Evolutionary conservation across 2,888 invertebrate genomes (phyloP).

Genomic region (Nasonovia ribisnigri): DNA sequence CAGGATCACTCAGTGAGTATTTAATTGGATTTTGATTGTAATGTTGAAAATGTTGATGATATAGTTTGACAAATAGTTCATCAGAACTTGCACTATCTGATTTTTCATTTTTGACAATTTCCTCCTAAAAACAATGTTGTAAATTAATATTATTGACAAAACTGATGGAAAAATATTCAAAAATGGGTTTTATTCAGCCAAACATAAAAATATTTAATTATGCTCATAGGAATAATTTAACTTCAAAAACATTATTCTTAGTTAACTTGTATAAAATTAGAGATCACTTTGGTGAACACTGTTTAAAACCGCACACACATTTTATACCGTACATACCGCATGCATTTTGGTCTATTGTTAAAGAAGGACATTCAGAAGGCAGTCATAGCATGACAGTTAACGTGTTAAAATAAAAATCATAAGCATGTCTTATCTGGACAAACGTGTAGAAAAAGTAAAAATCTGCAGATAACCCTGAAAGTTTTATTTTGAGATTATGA

Average conservation of each 20-base stretch:
- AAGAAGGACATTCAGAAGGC: too few relatives aligned
- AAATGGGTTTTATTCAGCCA: too few relatives aligned
- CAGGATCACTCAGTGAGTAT: constrained; percentile 40
- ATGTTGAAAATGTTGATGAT: constrained; percentile 51
- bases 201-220: too few relatives aligned
- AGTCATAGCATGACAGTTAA: too few relatives aligned
- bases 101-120: neutral
- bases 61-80: constrained; percentile 41
- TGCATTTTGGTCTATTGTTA: too few relatives aligned
- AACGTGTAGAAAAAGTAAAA: neutral
- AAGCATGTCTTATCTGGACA: neutral
- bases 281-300: too few relatives aligned
- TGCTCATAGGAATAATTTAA: too few relatives aligned
- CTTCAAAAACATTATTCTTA: too few relatives aligned
- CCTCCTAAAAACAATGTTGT: constrained; percentile 29
- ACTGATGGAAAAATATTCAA: neutral
- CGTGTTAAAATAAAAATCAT: neutral
- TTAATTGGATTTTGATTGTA: constrained; percentile 59
- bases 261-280: too few relatives aligned
- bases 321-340: neutral
- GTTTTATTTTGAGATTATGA: neutral
- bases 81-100: neutral
- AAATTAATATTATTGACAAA: neutral
- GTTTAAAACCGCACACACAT: neutral
- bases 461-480: neutral